Evolutionary conservation across 64 coral and sea anemone species (phyloP).

Genomic region (Porites lutea): DNA sequence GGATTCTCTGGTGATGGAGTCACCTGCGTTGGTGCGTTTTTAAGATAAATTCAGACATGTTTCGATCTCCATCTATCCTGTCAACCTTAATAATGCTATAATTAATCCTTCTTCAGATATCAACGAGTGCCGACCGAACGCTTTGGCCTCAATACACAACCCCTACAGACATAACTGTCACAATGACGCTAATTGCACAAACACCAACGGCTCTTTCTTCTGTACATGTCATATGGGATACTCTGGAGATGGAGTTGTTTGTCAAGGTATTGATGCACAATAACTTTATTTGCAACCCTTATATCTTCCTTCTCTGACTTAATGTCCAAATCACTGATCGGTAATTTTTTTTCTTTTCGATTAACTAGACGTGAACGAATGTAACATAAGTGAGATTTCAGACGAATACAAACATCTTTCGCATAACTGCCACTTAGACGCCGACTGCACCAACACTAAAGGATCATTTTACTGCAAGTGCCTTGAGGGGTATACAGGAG

Average conservation of each 20-base stretch:
- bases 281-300: background rate
- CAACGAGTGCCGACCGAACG: conserved; percentile 59
- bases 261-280: conserved; percentile 47
- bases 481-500: conserved; percentile 61
- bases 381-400: conserved; percentile 33
- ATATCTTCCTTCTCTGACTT: no score
- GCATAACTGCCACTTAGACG: conserved; percentile 66
- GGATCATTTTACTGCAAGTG: conserved; percentile 70
- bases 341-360: background rate
- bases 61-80: no score
- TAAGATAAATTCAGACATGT: no score
- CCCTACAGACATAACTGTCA: conserved; percentile 77
- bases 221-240: conserved; percentile 85
- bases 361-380: conserved; percentile 77
- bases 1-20: conserved; percentile 86
- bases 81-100: background rate
- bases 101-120: conserved; percentile 56
- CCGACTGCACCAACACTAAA: conserved; percentile 72
- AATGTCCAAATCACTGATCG: no score
- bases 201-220: conserved; percentile 80
- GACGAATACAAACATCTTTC: conserved; percentile 54
- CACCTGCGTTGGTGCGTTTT: conserved; percentile 64
- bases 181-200: conserved; percentile 76
- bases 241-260: conserved; percentile 82
- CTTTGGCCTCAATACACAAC: conserved; percentile 40